Evolutionary conservation across 2,797 vertebrate genomes (phyloP).

Genomic region (Chanos chanos): DNA sequence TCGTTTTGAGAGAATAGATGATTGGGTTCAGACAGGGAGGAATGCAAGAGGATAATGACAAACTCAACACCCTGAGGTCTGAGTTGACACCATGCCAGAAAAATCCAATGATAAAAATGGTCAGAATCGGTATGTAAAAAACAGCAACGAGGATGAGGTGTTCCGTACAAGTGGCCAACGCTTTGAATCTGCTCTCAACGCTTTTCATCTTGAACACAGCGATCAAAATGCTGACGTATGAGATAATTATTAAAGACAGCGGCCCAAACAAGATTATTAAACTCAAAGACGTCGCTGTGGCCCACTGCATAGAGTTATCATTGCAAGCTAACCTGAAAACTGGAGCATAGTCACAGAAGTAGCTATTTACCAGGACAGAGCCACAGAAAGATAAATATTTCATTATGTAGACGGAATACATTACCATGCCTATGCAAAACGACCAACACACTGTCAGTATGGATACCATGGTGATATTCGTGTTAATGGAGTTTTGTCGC

Average conservation of each 20-base stretch:
- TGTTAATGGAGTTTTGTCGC: slow-evolving; percentile 59
- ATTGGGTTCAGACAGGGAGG: slow-evolving; percentile 66
- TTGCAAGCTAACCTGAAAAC: slow-evolving; percentile 65
- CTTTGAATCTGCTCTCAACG: slow-evolving; percentile 51
- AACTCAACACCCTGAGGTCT: slow-evolving; percentile 56
- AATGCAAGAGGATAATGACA: slow-evolving; percentile 63
- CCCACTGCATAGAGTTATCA: slow-evolving; percentile 53
- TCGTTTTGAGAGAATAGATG: slow-evolving; percentile 66
- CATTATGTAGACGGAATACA: slow-evolving; percentile 32
- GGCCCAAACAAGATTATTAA: slow-evolving; percentile 23
- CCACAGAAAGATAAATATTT: slow-evolving; percentile 59
- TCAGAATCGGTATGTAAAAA: slow-evolving; percentile 60
- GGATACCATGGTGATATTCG: slow-evolving; percentile 49
- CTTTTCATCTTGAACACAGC: slow-evolving; percentile 65
- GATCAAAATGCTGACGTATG: slow-evolving; percentile 57
- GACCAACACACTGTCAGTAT: slow-evolving; percentile 52
- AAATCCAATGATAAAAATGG: slow-evolving; percentile 54
- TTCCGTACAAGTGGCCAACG: slow-evolving; percentile 61
- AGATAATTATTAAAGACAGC: slow-evolving; percentile 51
- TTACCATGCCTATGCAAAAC: accelerated
- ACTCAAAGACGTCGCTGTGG: slow-evolving; percentile 2
- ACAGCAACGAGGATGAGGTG: slow-evolving; percentile 61
- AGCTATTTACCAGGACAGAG: slow-evolving; percentile 59
- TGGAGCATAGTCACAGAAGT: slow-evolving; percentile 68
- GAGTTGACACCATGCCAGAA: slow-evolving; percentile 44